phyloP scores from a whole-genome alignment of 1,140 invertebrate species.

The Trinorchestia longiramus region DNA sequence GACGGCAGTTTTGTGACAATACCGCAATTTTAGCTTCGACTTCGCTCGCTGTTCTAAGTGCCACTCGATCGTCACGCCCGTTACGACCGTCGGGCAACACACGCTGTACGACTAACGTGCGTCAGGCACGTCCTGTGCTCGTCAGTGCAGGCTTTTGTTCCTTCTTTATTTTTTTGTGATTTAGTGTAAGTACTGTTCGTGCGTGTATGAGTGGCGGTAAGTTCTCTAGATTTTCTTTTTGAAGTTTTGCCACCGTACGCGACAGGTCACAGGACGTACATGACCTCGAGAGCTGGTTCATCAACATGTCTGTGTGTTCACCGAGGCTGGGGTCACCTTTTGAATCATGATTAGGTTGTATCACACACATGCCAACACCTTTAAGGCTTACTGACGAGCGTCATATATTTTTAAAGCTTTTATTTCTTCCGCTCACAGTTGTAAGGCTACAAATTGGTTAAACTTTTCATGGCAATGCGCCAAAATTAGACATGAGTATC shows the following conservation, averaged over 20 bases:
- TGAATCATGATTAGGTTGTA: neutral
- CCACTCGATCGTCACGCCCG: neutral
- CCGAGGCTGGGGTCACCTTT: neutral
- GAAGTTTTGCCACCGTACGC: neutral
- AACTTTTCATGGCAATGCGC: no score
- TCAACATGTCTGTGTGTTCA: neutral
- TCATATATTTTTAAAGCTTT: no score
- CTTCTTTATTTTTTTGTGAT: neutral
- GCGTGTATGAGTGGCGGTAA: neutral
- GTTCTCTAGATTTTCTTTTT: neutral
- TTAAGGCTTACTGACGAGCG: no score
- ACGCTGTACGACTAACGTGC: neutral
- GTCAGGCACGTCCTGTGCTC: neutral
- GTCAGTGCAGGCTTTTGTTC: neutral
- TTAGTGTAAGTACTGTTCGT: neutral
- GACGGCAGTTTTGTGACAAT: constrained; percentile 49
- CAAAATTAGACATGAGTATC: neutral
- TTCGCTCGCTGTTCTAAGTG: neutral
- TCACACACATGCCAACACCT: no score
- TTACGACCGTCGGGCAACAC: neutral
- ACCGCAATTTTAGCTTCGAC: constrained; percentile 33
- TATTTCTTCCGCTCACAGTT: no score
- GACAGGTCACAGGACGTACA: neutral
- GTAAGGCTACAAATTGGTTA: no score
- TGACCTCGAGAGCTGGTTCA: neutral